Conservation (phyloP, 2,797 vertebrate genomes). For the Lemur catta region DNA sequence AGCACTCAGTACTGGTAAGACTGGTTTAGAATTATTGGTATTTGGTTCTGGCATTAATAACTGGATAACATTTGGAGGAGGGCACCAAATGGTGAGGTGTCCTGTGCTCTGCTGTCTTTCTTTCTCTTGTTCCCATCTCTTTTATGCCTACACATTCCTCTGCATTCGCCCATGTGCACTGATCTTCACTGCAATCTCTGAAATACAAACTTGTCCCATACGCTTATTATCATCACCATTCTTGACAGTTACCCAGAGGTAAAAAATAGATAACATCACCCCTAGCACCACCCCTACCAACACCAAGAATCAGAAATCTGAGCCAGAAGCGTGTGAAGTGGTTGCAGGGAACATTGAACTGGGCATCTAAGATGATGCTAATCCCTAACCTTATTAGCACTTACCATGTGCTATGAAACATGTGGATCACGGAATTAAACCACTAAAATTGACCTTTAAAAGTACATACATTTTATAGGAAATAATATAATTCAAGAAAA, state of each 20-base stretch:
- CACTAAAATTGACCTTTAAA: conserved; percentile 23
- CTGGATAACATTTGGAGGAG: neutral
- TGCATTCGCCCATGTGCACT: neutral
- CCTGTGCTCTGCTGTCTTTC: neutral
- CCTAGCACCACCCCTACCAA: neutral
- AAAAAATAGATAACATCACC: neutral
- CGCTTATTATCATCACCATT: neutral
- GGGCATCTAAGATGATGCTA: neutral
- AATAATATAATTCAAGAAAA: conserved; percentile 36
- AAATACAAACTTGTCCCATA: neutral
- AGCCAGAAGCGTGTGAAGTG: neutral
- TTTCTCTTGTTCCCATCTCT: neutral
- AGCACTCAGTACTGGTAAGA: neutral
- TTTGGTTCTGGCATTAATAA: neutral
- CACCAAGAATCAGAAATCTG: neutral
- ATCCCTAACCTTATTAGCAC: neutral
- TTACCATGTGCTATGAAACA: neutral
- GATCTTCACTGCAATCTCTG: neutral
- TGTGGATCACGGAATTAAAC: neutral
- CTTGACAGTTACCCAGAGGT: neutral
- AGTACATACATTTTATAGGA: conserved; percentile 18
- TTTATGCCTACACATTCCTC: neutral
- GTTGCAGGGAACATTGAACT: neutral
- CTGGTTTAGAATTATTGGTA: neutral
- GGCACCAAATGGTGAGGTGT: neutral